Evolutionary conservation across 2,113 vertebrate species (phyloP).

Genomic region (Abramis brama): DNA sequence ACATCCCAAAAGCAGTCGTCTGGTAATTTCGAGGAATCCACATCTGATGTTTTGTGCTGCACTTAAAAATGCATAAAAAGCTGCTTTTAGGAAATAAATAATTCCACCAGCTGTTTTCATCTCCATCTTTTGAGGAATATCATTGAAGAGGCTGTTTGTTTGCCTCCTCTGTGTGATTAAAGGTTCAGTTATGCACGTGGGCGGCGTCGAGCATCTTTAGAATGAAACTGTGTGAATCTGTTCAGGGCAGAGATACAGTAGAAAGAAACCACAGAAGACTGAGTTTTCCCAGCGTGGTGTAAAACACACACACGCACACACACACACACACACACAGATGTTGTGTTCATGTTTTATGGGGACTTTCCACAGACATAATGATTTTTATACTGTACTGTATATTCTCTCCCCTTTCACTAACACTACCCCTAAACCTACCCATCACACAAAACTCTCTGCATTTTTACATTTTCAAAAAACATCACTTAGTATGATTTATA

Average conservation of each 20-base stretch:
- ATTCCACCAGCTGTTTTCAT: slow-evolving; percentile 29
- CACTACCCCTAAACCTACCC: too few species aligned
- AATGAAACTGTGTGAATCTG: slow-evolving; percentile 30
- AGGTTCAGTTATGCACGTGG: slow-evolving; percentile 35
- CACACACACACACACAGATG: slow-evolving; percentile 24
- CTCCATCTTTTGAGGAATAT: slow-evolving; percentile 36
- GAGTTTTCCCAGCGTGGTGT: too few species aligned
- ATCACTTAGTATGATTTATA: too few species aligned
- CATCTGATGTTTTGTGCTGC: slow-evolving; percentile 11
- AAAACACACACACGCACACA: slow-evolving; percentile 27
- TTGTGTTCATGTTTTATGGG: too few species aligned
- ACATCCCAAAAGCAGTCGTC: background rate
- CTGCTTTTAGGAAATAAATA: slow-evolving; percentile 31
- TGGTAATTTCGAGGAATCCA: slow-evolving; percentile 14
- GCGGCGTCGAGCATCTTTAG: slow-evolving; percentile 32
- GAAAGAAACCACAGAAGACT: slow-evolving; percentile 17
- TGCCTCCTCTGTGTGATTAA: slow-evolving; percentile 41
- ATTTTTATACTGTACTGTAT: too few species aligned
- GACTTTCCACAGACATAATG: too few species aligned
- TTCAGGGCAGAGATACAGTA: slow-evolving; percentile 35
- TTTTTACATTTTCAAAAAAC: too few species aligned
- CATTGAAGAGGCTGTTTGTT: slow-evolving; percentile 43
- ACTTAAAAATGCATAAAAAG: slow-evolving; percentile 35
- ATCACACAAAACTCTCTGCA: too few species aligned
- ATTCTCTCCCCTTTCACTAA: too few species aligned